Evolutionary conservation across 2,113 vertebrate species (phyloP).

Genomic region (Paradisaea rubra): DNA sequence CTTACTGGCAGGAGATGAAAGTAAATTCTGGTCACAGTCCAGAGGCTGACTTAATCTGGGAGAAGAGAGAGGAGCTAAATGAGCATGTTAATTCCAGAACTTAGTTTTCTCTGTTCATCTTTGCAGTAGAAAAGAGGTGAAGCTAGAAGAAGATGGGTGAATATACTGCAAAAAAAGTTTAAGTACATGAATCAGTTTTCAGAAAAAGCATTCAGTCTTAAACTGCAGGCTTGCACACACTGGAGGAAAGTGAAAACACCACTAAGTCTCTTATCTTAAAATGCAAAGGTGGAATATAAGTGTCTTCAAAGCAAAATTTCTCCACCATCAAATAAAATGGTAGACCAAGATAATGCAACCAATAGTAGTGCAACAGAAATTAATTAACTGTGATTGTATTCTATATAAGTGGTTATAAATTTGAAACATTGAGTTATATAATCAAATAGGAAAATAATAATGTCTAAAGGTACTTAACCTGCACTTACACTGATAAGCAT

Average conservation of each 20-base stretch:
- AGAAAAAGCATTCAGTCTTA: background rate
- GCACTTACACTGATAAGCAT: background rate
- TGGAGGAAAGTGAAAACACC: background rate
- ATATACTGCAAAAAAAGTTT: background rate
- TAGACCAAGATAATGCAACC: background rate
- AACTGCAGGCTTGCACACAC: background rate
- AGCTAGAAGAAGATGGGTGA: background rate
- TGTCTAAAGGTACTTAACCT: background rate
- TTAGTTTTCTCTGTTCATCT: background rate
- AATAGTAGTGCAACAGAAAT: background rate
- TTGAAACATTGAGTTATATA: background rate
- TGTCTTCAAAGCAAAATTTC: background rate
- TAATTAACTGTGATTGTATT: background rate
- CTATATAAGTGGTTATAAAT: background rate
- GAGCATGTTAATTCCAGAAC: background rate
- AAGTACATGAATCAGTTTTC: background rate
- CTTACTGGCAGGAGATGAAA: constrained; percentile 19
- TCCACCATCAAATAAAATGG: background rate
- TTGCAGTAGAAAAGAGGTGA: background rate
- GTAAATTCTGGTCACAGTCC: background rate
- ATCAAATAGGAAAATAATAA: background rate
- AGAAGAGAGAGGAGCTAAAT: background rate
- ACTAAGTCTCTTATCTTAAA: background rate
- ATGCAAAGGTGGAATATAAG: background rate
- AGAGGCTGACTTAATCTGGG: background rate